Percentiles rank a stretch among this genome's conserved stretches.
These are phyloP conservation scores for Phortica magna DNA, from an alignment of 2,888 invertebrate species.

Conservation along the genomic window DNA sequence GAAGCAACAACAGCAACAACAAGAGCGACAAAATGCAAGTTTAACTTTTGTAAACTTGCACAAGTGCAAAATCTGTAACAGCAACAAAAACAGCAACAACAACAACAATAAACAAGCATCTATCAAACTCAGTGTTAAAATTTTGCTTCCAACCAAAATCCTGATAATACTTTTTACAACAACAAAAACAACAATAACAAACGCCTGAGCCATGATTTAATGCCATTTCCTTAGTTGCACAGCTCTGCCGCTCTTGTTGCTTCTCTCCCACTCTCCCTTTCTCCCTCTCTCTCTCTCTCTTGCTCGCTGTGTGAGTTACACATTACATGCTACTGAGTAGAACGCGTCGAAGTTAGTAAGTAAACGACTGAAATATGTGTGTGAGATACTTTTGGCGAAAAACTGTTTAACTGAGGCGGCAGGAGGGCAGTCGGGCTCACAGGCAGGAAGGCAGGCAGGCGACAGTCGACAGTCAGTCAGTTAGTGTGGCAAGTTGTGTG, in stretches of 20 bases:
- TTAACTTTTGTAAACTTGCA: neutral
- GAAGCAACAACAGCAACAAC: neutral
- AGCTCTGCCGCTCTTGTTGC: too few species aligned
- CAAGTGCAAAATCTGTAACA: neutral
- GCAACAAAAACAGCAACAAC: slow-evolving; percentile 1
- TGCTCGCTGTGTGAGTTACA: neutral
- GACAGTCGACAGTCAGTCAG: neutral
- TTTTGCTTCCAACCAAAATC: slow-evolving; percentile 15
- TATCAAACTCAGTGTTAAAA: slow-evolving; percentile 22
- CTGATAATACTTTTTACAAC: slow-evolving; percentile 20
- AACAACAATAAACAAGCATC: neutral
- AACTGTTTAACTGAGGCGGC: neutral
- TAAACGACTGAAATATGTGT: neutral
- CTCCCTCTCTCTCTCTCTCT: neutral
- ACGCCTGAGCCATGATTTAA: neutral
- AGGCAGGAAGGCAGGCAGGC: neutral
- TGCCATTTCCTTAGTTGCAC: neutral
- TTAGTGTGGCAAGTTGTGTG: neutral
- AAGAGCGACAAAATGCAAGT: neutral
- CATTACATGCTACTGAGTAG: neutral
- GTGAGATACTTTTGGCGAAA: neutral
- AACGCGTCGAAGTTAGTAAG: neutral
- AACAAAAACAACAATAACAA: neutral
- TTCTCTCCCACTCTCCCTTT: too few species aligned
- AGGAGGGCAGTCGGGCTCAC: neutral